phyloP scores from a whole-genome alignment of 2,888 invertebrate genomes.

The Pemphredon lugubris region DNA sequence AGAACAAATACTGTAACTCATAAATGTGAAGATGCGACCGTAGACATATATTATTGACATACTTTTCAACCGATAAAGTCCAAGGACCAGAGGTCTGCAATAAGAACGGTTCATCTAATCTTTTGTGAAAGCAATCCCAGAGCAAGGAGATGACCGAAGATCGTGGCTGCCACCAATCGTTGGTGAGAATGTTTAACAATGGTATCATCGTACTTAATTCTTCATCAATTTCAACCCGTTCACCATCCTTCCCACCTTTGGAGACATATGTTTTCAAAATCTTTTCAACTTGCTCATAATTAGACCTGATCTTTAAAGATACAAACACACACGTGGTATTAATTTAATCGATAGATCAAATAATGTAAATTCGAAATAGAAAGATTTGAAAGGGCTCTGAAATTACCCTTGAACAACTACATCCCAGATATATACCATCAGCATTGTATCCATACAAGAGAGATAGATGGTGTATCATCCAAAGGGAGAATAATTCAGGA shows the following conservation, averaged over 20 bases:
- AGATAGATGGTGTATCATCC: conserved; percentile 81
- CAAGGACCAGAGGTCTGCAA: conserved; percentile 80
- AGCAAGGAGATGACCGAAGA: conserved; percentile 82
- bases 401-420: conserved; percentile 69
- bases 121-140: conserved; percentile 84
- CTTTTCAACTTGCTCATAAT: conserved; percentile 81
- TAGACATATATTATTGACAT: conserved; percentile 66
- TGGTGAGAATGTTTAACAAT: conserved; percentile 79
- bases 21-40: conserved; percentile 10
- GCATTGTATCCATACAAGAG: conserved; percentile 79
- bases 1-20: conserved; percentile 29
- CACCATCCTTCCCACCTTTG: conserved; percentile 75
- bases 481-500: conserved; percentile 79
- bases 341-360: not conserved
- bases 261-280: conserved; percentile 81
- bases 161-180: conserved; percentile 82
- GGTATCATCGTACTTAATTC: conserved; percentile 81
- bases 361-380: not conserved
- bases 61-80: conserved; percentile 80
- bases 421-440: conserved; percentile 77
- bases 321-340: conserved; percentile 21
- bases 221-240: conserved; percentile 81
- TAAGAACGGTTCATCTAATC: conserved; percentile 83
- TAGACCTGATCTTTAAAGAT: conserved; percentile 70
- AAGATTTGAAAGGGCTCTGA: not conserved